Evolutionary conservation across 1,140 invertebrate genomes (phyloP), one percentile per base, ranked within the genome.

Genomic region (Drosophila willistoni): DNA sequence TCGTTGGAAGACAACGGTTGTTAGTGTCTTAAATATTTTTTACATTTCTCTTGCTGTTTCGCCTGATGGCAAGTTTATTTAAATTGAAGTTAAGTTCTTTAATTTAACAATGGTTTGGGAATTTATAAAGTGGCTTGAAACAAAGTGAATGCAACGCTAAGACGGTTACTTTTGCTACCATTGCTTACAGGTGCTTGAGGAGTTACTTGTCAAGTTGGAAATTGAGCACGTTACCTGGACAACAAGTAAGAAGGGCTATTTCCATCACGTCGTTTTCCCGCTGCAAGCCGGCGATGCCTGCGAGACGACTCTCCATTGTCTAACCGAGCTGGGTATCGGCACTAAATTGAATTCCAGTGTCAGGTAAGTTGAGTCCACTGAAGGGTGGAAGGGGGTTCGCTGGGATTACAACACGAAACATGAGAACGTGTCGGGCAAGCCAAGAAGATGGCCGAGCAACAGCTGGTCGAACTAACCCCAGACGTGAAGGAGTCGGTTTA

Each of bases 221-320:
- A 94, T 96, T n/a, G 94, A 95, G 68, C 94, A 95, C 76, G 94
- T 94, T 10, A 94, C 95, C 13, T 96, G 95, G 95, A 94, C 93
- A 71, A 94, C 93, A 56, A 95, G 95, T 82, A 95, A 94, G 81
- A 93, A 92, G 25, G 94, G 94, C 47, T 94, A 95, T 91, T 96
- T 95, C 81, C 94, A 94, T 86, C 94, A 96, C 92, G 94, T 96
- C 22, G 94, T 95, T 60, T 96, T 96, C 89, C 95, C 95, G 12
- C 92, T 95, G 60, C 92, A 94, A 66, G 93, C 95, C 13, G 95
- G 95, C 42, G 95, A 95, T 64, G 92, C 93, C 42, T 95, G 95
- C 76, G 95, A 96, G 89, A 96, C 95, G 55, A 94, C 95, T 83
- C 91, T 96, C 57, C 95, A 96, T 79, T 95, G 94, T 78, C 93